Conservation (phyloP, 2,797 vertebrate genomes). For the Petrocephalus schoutedeni region DNA sequence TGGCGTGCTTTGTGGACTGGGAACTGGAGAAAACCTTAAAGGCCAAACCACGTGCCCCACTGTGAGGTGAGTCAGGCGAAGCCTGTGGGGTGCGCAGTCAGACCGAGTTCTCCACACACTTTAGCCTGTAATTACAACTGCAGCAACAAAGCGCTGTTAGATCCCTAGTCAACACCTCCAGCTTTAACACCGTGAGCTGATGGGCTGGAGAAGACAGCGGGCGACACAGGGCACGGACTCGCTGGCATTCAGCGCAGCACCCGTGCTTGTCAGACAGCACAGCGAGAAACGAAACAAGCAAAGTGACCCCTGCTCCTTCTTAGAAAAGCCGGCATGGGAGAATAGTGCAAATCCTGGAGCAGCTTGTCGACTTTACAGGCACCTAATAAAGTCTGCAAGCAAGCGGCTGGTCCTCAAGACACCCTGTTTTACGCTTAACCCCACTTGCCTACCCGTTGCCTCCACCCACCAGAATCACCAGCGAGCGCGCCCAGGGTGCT, state of each 20-base stretch:
- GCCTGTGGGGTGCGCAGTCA: not conserved
- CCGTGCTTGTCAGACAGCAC: not conserved
- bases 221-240: not conserved
- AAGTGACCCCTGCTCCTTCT: conserved; percentile 14
- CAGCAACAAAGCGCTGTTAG: not conserved
- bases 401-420: conserved; percentile 4
- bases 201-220: not conserved
- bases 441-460: not conserved
- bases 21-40: not conserved
- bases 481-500: not conserved
- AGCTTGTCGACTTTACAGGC: conserved; percentile 31
- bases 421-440: not conserved
- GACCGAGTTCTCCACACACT: not conserved
- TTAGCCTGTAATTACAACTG: not conserved
- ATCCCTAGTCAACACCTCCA: not conserved
- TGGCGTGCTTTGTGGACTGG: not conserved
- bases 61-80: not conserved
- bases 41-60: not conserved
- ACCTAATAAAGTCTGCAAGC: conserved; percentile 34
- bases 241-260: not conserved
- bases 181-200: not conserved
- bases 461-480: not conserved
- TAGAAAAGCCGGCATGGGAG: conserved; percentile 29
- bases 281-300: conserved; percentile 6
- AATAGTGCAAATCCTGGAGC: conserved; percentile 39